Evolutionary conservation across 1,140 invertebrate species (phyloP), one percentile per base, ranked within the genome.

Genomic region (Drosophila lini): DNA sequence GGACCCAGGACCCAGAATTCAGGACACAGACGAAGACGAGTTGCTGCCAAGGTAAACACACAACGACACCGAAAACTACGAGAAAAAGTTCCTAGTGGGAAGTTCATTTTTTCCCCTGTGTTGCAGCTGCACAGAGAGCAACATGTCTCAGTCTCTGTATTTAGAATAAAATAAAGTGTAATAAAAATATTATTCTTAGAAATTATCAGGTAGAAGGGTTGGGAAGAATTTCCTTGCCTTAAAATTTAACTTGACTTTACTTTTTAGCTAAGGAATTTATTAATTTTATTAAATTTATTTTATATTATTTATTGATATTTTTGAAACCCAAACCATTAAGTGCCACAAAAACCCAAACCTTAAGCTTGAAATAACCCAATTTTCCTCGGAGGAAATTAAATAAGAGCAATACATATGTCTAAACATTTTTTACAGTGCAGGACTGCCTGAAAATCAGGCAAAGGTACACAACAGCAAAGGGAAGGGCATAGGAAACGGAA

Each of bases 1-100:
- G 41, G 41, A 42, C 41, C 15, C 58, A 59, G 53, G n/a, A 58
- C 58, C 45, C 45, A 42, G 65, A 58, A 69, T 69, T 69, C 64
- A 69, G 68, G 68, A 62, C 61, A 41, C 53, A 74, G 62, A 74
- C 47, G 80, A 64, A 74, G 56, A 60, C 56, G 80, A 80, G 81
- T 62, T 75, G 80, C 79, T 82, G 79, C 75, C 83, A 88, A 88
- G 67, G 82, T 83, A 86, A 86, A 86, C 84, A 86, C 79, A 68
- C 44, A 70, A 57, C 60, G 69, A 65, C 68, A 74, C 74, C 74
- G 73, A 77, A 71, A 77, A 83, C 63, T 80, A 45, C 53, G 34
- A 67, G 70, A 5, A 47, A 67, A 80, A 76, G 67, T 61, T 63
- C 3, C 57, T 16, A 32, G 45, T 38, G 40, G 60, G 6, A 41